Evolutionary conservation across 2,113 vertebrate species (phyloP), one percentile per base, ranked within the genome.

Genomic region (Paradisaea rubra): DNA sequence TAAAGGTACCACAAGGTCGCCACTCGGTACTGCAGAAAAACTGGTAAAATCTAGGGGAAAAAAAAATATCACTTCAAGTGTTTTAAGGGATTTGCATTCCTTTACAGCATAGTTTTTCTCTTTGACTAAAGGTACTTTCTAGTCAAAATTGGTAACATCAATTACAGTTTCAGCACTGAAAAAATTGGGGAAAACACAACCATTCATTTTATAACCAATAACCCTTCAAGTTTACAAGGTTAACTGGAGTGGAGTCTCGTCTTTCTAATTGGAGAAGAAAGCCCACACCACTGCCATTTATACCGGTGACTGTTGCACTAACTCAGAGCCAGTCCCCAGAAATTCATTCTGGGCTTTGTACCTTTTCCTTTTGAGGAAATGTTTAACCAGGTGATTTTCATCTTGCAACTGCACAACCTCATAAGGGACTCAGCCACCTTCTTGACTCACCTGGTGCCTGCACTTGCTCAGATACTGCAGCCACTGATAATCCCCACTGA

Each of bases 191-290:
- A 47, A 76, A 80, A 49, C 7, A 53, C 7, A 68, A 39, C 17
- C 44, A 89, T 81, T 78, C 20, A 30, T 76, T 91, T 72, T 61
- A 57, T 42, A 86, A 64, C n/a, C 81, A 91, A 70, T n/a, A 90
- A 44, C 57, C 23, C n/a, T 81, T 70, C 37, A 61, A 42, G 50
- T 49, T 65, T 37, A 61, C 37, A n/a, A 76, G 33, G 81, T 47
- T 61, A 69, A 61, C 18, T 22, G 27, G 31, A 61, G 49, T 2
- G 6, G 20, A 72, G 23, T 37, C 70, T 72, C 1, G 0, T 69
- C 89, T 52, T 74, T 42, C 47, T 49, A 54, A 81, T 0, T 21
- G 49, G 8, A 70, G 13, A 49, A 57, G 33, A n/a, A 81, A 68
- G 30, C 27, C 65, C 56, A 54, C 79, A 56, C 19, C 31, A 20